phyloP scores from a whole-genome alignment of 2,113 vertebrate genomes.

The Gorsachius goisagi region DNA sequence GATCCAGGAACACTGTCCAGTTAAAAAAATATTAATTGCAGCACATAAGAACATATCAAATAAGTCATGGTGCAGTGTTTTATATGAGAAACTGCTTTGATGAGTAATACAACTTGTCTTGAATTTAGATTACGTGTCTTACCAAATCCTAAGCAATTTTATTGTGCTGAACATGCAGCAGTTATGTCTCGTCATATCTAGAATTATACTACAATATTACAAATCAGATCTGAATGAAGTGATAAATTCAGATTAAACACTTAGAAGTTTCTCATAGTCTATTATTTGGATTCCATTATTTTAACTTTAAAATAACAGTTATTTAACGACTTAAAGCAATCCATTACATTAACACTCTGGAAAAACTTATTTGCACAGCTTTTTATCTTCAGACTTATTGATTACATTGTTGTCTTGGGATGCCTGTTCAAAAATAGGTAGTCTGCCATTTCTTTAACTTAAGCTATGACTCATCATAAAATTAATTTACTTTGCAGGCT shows the following conservation, averaged over 20 bases:
- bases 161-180: not conserved
- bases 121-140: not conserved
- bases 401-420: not conserved
- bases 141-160: not conserved
- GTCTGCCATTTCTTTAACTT: not conserved
- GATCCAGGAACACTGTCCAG: not conserved
- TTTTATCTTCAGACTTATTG: not conserved
- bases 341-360: not conserved
- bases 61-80: not conserved
- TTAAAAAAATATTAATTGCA: not conserved
- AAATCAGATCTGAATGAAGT: not conserved
- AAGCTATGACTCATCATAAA: not conserved
- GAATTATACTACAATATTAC: not conserved
- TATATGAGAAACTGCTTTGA: not conserved
- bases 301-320: not conserved
- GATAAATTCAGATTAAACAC: not conserved
- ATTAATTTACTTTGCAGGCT: not conserved
- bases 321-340: not conserved
- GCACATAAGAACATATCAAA: not conserved
- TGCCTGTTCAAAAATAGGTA: not conserved
- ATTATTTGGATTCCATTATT: not conserved
- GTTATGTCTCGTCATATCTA: not conserved
- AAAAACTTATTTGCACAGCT: not conserved
- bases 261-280: not conserved
- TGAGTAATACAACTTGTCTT: not conserved